Percentiles rank a stretch among this genome's conserved stretches.
Evolutionary conservation across 2,888 invertebrate species (phyloP).

Genomic region (Germaria angustata): DNA sequence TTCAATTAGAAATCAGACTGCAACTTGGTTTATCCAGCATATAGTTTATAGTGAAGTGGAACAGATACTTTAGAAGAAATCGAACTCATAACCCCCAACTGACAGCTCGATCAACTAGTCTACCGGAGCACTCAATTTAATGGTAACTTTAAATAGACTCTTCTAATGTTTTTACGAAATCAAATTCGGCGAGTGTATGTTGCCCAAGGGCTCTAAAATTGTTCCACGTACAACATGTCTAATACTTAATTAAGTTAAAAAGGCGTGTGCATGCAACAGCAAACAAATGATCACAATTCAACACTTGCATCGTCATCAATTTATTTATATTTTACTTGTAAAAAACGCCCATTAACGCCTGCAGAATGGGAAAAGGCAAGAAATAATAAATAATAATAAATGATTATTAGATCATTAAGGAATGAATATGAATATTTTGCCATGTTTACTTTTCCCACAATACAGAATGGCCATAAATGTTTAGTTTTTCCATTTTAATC

Average conservation of each 20-base stretch:
- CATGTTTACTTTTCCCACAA: slow-evolving; percentile 64
- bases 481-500: slow-evolving; percentile 14
- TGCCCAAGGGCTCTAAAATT: not conserved
- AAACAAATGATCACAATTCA: slow-evolving; percentile 39
- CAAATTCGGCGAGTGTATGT: not conserved
- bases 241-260: slow-evolving; percentile 41
- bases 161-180: not conserved
- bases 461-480: not conserved
- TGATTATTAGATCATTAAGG: slow-evolving; percentile 51
- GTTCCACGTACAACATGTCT: not conserved
- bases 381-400: not conserved
- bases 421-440: slow-evolving; percentile 40
- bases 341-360: slow-evolving; percentile 57
- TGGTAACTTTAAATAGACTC: no score
- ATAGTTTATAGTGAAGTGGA: no score
- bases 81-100: no score
- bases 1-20: no score
- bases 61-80: no score
- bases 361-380: not conserved
- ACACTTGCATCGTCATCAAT: slow-evolving; percentile 40
- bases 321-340: slow-evolving; percentile 46
- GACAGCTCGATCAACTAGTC: no score
- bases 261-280: slow-evolving; percentile 50
- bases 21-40: no score
- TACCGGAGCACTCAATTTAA: no score